Percentiles rank a stretch among this genome's conserved stretches.
Evolutionary conservation across 92 coral and sea anemone genomes (phyloP).

Genomic region (Bergia puertoricense): DNA sequence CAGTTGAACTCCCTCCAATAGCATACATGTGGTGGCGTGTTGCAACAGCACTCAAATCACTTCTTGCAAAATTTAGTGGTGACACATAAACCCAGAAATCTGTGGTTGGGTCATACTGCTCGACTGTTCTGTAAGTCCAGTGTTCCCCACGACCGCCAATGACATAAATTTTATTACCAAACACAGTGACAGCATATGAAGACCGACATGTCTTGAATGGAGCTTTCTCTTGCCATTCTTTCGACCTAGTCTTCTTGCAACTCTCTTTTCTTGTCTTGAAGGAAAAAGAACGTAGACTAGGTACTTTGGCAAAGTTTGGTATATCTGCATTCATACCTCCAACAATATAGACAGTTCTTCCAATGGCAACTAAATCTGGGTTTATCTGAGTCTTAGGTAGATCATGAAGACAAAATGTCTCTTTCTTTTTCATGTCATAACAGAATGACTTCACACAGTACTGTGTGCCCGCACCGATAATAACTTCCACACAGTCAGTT

Average conservation of each 20-base stretch:
- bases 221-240: conserved; percentile 67
- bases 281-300: conserved; percentile 54
- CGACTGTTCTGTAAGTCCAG: conserved; percentile 73
- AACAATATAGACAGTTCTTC: conserved; percentile 67
- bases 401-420: conserved; percentile 57
- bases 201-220: conserved; percentile 62
- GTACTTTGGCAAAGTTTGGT: conserved; percentile 57
- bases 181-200: conserved; percentile 58
- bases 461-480: conserved; percentile 49
- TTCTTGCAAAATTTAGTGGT: conserved; percentile 60
- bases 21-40: conserved; percentile 56
- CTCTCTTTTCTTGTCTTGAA: conserved; percentile 55
- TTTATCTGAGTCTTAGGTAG: conserved; percentile 56
- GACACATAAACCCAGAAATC: conserved; percentile 65
- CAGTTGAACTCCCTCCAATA: conserved; percentile 70
- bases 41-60: conserved; percentile 68
- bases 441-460: conserved; percentile 70
- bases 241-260: conserved; percentile 15
- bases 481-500: conserved; percentile 45
- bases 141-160: conserved; percentile 69
- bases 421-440: conserved; percentile 69
- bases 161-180: conserved; percentile 62
- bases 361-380: conserved; percentile 63
- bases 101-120: conserved; percentile 66
- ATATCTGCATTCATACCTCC: conserved; percentile 68